phyloP scores from a whole-genome alignment of 2,797 vertebrate genomes.

The Vultur gryphus region DNA sequence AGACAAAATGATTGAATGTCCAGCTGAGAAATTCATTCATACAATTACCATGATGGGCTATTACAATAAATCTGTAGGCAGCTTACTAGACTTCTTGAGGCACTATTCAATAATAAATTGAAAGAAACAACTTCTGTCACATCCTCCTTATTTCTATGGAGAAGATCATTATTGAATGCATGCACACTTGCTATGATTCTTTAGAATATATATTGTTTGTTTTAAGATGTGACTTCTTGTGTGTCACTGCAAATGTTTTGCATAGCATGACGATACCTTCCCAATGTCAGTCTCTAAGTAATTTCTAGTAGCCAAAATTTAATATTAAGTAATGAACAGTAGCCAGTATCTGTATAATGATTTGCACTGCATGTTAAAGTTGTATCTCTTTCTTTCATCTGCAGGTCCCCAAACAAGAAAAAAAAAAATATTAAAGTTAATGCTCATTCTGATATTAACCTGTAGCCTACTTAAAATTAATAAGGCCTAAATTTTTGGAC shows the following conservation, averaged over 20 bases:
- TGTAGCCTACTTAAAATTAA: not conserved
- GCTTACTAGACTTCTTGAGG: conserved; percentile 30
- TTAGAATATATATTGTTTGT: not conserved
- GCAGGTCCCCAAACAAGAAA: not conserved
- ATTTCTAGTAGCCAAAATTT: not conserved
- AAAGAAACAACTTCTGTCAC: conserved; percentile 24
- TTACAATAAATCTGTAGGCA: conserved; percentile 50
- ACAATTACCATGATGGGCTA: conserved; percentile 43
- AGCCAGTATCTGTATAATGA: not conserved
- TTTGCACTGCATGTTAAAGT: not conserved
- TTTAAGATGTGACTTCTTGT: not conserved
- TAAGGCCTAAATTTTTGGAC: not conserved
- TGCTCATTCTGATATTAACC: not conserved
- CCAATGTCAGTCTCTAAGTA: not conserved
- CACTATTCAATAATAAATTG: conserved; percentile 31
- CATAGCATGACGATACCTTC: not conserved
- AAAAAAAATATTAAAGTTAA: not conserved
- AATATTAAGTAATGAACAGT: not conserved
- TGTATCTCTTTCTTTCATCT: not conserved
- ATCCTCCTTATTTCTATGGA: not conserved
- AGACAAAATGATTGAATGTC: conserved; percentile 45
- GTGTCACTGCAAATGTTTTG: not conserved
- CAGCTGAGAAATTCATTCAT: conserved; percentile 54
- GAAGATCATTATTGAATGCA: not conserved
- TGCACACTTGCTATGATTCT: not conserved